Percentiles rank a stretch among this genome's conserved stretches.
phyloP scores from a whole-genome alignment of 2,888 invertebrate genomes.

The Lydus trimaculatus region DNA sequence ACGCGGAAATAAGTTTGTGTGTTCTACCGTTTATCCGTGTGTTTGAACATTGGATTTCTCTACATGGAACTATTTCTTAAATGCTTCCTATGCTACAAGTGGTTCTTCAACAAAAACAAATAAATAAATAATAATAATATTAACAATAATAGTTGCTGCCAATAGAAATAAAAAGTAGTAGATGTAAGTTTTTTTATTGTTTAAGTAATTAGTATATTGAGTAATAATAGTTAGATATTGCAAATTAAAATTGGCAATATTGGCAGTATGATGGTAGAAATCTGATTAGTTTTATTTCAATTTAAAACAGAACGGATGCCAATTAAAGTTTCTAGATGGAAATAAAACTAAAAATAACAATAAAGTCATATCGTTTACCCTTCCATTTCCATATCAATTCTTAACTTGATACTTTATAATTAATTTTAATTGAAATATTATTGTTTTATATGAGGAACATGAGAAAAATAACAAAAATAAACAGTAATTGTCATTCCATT shows the following conservation, averaged over 20 bases:
- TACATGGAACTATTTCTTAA: conserved; percentile 46
- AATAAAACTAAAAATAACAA: not conserved
- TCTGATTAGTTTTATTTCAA: not conserved
- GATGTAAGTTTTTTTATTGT: not conserved
- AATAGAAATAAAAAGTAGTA: not conserved
- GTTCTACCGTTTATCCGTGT: conserved; percentile 18
- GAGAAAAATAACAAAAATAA: conserved; percentile 16
- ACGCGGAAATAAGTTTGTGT: conserved; percentile 30
- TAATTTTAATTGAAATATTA: not conserved
- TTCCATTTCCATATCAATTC: conserved; percentile 12
- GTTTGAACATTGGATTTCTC: conserved; percentile 38
- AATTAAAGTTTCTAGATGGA: not conserved
- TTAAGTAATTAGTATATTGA: not conserved
- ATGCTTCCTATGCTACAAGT: conserved; percentile 49
- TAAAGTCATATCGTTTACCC: conserved; percentile 1
- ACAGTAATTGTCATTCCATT: conserved; percentile 30
- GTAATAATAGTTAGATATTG: not conserved
- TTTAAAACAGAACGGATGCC: not conserved
- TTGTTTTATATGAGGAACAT: conserved; percentile 1
- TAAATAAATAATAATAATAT: not conserved
- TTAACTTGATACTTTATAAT: not conserved
- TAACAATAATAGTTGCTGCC: not conserved
- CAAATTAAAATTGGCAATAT: not conserved
- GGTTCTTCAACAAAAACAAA: conserved; percentile 33
- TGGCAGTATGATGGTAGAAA: not conserved